Base-by-base conservation (phyloP, 2,113 vertebrate genomes). In the Pelmatolapia mariae region DNA sequence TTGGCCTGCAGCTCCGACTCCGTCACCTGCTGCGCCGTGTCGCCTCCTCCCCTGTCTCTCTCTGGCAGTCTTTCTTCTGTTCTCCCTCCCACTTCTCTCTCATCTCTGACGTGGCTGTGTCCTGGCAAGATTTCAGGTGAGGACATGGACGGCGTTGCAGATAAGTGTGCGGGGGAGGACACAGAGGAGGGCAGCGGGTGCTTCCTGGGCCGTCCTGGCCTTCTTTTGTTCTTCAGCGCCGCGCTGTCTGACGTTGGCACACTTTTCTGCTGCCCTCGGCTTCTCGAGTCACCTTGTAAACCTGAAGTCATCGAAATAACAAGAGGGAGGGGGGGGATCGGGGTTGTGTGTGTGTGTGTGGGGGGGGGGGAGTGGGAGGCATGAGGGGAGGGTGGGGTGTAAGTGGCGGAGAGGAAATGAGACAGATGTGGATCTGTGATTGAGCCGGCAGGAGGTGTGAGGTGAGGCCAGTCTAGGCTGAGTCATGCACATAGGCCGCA, bases 191-290 rank as follows among this genome's bases (percentile, higher is more conserved):
- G 87, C 87, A 97, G 91, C 0, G 97, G 98, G 92, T 97, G 97
- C 85, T 99, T 99, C 86, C 98, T 95, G 50, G 99, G 99, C 85
- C 99, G 93, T 3, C 99, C 99, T 1, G 98, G 98, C 85, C 98
- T 93, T 19, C 98, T 97, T 94, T 98, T 99, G 85, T 97, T 98
- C 18, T 97, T 97, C 71, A 71, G 89, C 16, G 88, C 89, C 31
- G 57, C 90, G 73, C 97, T 96, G 86, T 97, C 97, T 68, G 88
- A 56, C 3, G 82, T 40, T 91, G 93, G 91, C 86, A 91, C 87
- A 43, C 80, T 86, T 88, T 87, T 91, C 53, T 90, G 93, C 88
- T 92, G 93, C 81, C 91, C 91, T 76, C 84, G 88, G 90, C 90
- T 87, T 86, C 94, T 93, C 16, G 89, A 88, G 91, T 94, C 94